Percentiles rank a stretch among this genome's conserved stretches.
These are phyloP conservation scores for Macaria liturata DNA, from an alignment of 2,888 invertebrate genomes.

Conservation along the genomic window DNA sequence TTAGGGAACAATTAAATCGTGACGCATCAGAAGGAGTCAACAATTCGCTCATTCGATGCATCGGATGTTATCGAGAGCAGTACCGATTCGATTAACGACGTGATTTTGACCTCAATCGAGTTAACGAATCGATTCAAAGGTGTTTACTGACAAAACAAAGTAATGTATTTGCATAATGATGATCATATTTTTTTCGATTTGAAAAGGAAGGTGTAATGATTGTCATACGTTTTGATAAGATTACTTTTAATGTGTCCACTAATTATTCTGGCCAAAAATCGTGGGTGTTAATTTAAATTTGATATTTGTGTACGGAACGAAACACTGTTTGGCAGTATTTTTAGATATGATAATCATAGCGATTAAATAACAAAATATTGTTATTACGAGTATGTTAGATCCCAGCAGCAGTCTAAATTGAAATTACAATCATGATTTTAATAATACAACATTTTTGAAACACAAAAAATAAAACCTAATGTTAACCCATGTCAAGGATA, in stretches of 20 bases:
- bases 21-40: constrained; percentile 61
- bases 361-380: too few relatives aligned
- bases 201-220: constrained; percentile 12
- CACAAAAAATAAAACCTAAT: too few relatives aligned
- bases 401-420: too few relatives aligned
- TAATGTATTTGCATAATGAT: constrained; percentile 14
- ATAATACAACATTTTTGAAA: too few relatives aligned
- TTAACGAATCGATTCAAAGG: constrained; percentile 20
- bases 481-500: too few relatives aligned
- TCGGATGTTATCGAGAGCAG: constrained; percentile 33
- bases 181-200: constrained; percentile 9
- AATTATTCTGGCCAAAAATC: constrained; percentile 1
- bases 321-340: too few relatives aligned
- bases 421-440: too few relatives aligned
- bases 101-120: constrained; percentile 19
- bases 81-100: constrained; percentile 27
- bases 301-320: too few relatives aligned
- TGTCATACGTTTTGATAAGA: constrained; percentile 37
- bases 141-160: constrained; percentile 22
- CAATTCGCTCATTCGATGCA: constrained; percentile 51
- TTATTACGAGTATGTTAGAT: too few relatives aligned
- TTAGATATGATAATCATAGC: too few relatives aligned
- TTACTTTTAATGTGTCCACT: constrained; percentile 26
- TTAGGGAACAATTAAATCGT: constrained; percentile 70
- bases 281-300: too few relatives aligned